Evolutionary conservation across 2,888 invertebrate genomes (phyloP), one percentile per base, ranked within the genome.

Genomic region (Cataglyphis cursor): DNA sequence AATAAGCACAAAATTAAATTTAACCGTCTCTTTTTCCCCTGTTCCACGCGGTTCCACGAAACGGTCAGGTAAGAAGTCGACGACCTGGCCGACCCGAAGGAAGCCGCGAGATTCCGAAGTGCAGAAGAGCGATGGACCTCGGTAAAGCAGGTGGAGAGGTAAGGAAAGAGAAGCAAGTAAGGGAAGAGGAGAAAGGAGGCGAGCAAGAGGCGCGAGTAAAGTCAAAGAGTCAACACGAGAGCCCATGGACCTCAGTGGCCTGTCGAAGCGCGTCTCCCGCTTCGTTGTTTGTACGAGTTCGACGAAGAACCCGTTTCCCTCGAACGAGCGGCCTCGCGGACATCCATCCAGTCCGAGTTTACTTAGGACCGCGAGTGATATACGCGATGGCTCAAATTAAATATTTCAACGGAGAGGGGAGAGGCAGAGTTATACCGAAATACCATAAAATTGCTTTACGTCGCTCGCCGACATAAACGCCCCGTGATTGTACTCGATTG

Each of bases 191-290:
- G 78, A 73, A 74, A 80, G 80, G 85, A 87, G 80, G 82, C 85
- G 85, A 86, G 86, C 82, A 74, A 88, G 89, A 87, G 87, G 85
- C 88, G 90, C 90, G 91, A 91, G 92, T 90, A 93, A 93, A 93
- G 93, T 93, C 93, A 93, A 94, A 94, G 92, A 94, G 94, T 94
- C 94, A 94, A 94, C 93, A 94, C 93, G 92, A 92, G 89, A 88
- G 89, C 87, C 86, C 88, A 85, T 87, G 89, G 83, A 80, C 59
- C 78, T 80, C 78, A 61, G 70, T 61, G 78, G 72, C 85, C 89
- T 88, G 87, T 85, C 86, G 84, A 82, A 87, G 84, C 87, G 75
- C 84, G 86, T 88, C 88, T 87, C 87, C 76, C 82, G 85, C 85
- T 84, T 85, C 88, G 89, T 89, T 94, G 93, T 94, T 94, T 94